Percentiles rank a stretch among this genome's conserved stretches.
Conservation (phyloP, 2,797 vertebrate species). For the Gymnothorax reevesii region DNA sequence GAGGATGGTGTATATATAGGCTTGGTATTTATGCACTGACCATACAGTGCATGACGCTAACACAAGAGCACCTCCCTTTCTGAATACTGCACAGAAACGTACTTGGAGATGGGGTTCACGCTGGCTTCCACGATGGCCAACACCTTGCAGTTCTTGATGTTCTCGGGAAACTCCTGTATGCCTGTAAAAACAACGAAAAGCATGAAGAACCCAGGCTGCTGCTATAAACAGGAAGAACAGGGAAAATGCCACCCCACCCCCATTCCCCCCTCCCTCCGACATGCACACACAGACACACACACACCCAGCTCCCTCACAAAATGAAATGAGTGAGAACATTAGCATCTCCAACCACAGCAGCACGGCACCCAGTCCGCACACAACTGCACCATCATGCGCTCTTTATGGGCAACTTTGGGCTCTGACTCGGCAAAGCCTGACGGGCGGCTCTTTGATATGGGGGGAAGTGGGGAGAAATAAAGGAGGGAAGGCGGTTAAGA, state of each 20-base stretch:
- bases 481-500: not conserved
- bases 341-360: not conserved
- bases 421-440: not conserved
- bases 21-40: not conserved
- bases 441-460: not conserved
- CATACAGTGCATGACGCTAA: not conserved
- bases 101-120: conserved; percentile 99
- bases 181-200: conserved; percentile 67
- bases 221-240: not conserved
- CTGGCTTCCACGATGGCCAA: conserved; percentile 93
- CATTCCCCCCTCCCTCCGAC: too few species aligned
- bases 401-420: not conserved
- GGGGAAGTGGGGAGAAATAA: not conserved
- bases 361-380: not conserved
- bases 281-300: too few species aligned
- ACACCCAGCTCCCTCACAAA: not conserved
- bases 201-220: not conserved
- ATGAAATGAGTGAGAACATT: not conserved
- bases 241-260: not conserved
- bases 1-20: not conserved
- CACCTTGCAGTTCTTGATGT: conserved; percentile 98
- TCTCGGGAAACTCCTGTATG: conserved; percentile 99
- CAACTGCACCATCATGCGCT: not conserved
- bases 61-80: not conserved
- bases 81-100: conserved; percentile 41